Conservation (phyloP, 2,113 vertebrate genomes). For the Ciconia stormi region DNA sequence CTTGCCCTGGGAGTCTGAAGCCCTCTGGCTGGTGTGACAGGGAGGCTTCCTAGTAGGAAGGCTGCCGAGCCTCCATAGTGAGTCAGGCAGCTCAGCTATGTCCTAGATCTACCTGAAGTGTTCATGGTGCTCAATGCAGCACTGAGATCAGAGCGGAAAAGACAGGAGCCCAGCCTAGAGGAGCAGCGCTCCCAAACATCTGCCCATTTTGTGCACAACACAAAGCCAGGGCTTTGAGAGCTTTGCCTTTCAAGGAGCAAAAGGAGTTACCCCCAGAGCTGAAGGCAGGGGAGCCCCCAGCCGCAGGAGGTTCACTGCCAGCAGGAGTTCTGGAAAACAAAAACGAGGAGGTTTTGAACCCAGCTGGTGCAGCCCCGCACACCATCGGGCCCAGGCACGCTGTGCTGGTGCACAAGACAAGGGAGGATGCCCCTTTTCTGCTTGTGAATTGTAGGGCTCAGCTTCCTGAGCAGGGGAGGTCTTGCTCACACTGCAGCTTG, state of each 20-base stretch:
- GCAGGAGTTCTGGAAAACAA: background rate
- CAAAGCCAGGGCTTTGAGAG: background rate
- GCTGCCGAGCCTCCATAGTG: background rate
- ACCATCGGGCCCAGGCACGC: fast-evolving
- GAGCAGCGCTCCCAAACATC: background rate
- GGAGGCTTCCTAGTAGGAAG: background rate
- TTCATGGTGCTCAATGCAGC: fast-evolving
- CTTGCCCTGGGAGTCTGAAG: background rate
- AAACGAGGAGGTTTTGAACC: fast-evolving
- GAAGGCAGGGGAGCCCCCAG: background rate
- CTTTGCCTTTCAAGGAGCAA: background rate
- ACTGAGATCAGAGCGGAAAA: fast-evolving
- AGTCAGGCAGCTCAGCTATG: background rate
- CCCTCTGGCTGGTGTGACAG: too few species aligned
- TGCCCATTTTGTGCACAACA: background rate
- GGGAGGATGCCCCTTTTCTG: background rate
- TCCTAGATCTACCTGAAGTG: too few species aligned
- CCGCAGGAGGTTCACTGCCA: background rate
- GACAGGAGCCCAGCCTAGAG: background rate
- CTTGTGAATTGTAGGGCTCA: background rate
- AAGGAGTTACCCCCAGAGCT: background rate
- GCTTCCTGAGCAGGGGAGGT: background rate
- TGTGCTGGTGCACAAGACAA: background rate
- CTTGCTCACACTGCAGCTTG: background rate
- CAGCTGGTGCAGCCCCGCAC: fast-evolving